These are phyloP conservation scores for Gobiocypris rarus DNA, from an alignment of 2,113 vertebrate genomes.

Conservation along the genomic window DNA sequence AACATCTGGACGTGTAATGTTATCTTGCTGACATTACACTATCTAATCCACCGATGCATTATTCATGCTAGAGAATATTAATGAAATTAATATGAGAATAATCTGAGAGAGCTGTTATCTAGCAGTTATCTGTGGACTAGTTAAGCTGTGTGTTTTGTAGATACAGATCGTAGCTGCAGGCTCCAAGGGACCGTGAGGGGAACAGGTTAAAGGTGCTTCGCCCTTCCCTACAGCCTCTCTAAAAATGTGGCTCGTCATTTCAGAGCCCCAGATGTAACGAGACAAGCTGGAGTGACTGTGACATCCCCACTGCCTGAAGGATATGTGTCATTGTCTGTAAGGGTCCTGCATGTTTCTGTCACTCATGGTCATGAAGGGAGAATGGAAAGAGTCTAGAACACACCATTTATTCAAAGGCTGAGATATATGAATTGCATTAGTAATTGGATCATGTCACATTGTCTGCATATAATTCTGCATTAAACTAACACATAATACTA, in stretches of 20 bases:
- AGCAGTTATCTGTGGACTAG: conserved; percentile 13
- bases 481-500: neutral
- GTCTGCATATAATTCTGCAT: neutral
- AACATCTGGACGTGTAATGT: conserved; percentile 6
- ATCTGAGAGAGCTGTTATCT: neutral
- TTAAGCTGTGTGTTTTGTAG: neutral
- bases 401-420: conserved; percentile 16
- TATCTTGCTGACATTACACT: conserved; percentile 22
- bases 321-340: conserved; percentile 30
- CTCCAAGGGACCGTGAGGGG: conserved; percentile 18
- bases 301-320: conserved; percentile 49
- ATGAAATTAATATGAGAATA: conserved; percentile 9
- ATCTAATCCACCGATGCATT: conserved; percentile 10
- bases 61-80: conserved; percentile 12
- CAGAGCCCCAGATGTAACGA: conserved; percentile 42
- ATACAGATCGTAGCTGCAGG: conserved; percentile 17
- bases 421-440: neutral
- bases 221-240: conserved; percentile 48
- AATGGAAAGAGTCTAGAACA: neutral
- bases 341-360: conserved; percentile 9
- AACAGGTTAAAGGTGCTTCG: conserved; percentile 44
- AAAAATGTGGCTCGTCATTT: conserved; percentile 50
- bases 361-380: neutral
- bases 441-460: neutral
- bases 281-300: conserved; percentile 44